Evolutionary conservation across 1,140 invertebrate genomes (phyloP).

Genomic region (Holcopasites calliopsidis): DNA sequence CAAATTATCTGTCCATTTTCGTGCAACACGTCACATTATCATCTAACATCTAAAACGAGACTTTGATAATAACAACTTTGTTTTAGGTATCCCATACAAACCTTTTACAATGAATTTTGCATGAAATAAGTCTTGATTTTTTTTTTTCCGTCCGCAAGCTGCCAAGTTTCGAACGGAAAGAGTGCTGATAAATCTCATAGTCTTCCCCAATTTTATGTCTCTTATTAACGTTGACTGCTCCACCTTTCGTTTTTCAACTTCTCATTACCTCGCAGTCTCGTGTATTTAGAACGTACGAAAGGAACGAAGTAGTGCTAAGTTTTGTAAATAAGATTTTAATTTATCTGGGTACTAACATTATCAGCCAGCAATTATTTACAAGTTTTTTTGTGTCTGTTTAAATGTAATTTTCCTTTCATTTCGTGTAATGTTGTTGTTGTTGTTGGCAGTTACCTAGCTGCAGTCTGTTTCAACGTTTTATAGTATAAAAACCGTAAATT

Average conservation of each 20-base stretch:
- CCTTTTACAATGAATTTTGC: conserved; percentile 42
- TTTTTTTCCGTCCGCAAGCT: conserved; percentile 27
- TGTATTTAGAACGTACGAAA: conserved; percentile 58
- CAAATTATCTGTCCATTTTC: conserved; percentile 15
- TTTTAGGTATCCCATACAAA: conserved; percentile 38
- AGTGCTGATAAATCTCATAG: conserved; percentile 22
- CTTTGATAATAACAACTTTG: conserved; percentile 13
- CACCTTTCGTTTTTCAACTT: conserved; percentile 32
- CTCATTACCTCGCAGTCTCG: conserved; percentile 41
- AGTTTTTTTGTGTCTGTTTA: conserved; percentile 48
- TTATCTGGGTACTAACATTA: conserved; percentile 51
- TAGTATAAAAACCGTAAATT: conserved; percentile 77
- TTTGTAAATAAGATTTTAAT: conserved; percentile 53
- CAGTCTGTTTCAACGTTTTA: conserved; percentile 70
- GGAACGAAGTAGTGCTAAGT: conserved; percentile 50
- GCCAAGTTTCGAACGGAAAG: conserved; percentile 27
- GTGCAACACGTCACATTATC: conserved; percentile 18
- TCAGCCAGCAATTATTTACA: conserved; percentile 60
- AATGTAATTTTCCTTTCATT: conserved; percentile 51
- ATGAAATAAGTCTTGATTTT: conserved; percentile 38
- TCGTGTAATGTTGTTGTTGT: conserved; percentile 53
- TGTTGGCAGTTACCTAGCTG: conserved; percentile 73
- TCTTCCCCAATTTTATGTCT: conserved; percentile 36
- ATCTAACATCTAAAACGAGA: conserved; percentile 12
- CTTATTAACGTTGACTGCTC: conserved; percentile 1